Conservation (phyloP, 1,140 invertebrate species). For the Aphelenchoides fujianensis region DNA sequence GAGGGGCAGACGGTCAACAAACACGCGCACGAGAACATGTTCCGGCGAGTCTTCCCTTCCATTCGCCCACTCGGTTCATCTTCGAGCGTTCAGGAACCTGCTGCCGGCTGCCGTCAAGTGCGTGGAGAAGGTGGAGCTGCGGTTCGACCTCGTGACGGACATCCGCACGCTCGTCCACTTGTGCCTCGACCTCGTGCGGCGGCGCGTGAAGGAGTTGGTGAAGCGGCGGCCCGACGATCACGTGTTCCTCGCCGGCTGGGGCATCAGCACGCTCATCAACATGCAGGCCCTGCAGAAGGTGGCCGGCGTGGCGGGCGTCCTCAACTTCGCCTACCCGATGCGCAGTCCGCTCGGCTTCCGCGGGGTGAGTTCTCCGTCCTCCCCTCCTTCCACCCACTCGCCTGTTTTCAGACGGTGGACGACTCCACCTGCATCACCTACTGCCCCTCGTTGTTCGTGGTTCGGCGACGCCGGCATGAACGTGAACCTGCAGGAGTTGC, state of each 20-base stretch:
- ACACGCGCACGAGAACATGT: slow-evolving; percentile 35
- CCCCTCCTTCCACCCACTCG: neutral
- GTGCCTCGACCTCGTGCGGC: slow-evolving; percentile 33
- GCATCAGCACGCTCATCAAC: slow-evolving; percentile 40
- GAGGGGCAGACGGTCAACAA: slow-evolving; percentile 15
- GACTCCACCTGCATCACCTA: slow-evolving; percentile 42
- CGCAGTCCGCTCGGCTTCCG: slow-evolving; percentile 27
- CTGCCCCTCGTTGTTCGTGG: slow-evolving; percentile 41
- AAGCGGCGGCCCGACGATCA: slow-evolving; percentile 44
- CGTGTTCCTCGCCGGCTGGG: slow-evolving; percentile 48
- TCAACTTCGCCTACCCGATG: slow-evolving; percentile 40
- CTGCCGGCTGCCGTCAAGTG: slow-evolving; percentile 30
- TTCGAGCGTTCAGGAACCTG: slow-evolving; percentile 35
- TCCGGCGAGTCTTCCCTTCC: slow-evolving; percentile 11
- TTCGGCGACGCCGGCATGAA: slow-evolving; percentile 39
- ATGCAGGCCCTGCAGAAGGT: slow-evolving; percentile 32
- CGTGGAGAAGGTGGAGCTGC: slow-evolving; percentile 46
- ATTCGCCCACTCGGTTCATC: neutral
- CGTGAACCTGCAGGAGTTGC: slow-evolving; percentile 31
- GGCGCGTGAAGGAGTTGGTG: slow-evolving; percentile 37
- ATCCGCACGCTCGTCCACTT: slow-evolving; percentile 28
- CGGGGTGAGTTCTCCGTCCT: slow-evolving; percentile 18
- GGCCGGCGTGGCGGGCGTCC: slow-evolving; percentile 33
- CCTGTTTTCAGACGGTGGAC: slow-evolving; percentile 35
- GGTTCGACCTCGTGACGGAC: slow-evolving; percentile 25